Conservation (phyloP, 2,113 vertebrate genomes). For the Etheostoma cragini region DNA sequence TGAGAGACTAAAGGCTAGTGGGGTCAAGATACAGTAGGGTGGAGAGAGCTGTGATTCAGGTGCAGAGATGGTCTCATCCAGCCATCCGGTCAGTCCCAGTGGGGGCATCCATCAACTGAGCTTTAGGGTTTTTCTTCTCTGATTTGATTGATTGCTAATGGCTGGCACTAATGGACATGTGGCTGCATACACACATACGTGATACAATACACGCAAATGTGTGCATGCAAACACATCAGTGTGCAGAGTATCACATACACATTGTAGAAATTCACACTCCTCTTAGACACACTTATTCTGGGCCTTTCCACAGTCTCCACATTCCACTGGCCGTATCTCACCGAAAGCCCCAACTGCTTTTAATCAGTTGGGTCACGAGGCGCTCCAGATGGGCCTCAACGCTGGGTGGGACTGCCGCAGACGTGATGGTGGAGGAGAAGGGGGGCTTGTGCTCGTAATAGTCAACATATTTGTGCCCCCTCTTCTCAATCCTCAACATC, state of each 20-base stretch:
- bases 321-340: constrained; percentile 83
- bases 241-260: constrained; percentile 35
- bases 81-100: constrained; percentile 36
- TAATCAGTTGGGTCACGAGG: constrained; percentile 85
- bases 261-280: constrained; percentile 52
- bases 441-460: constrained; percentile 69
- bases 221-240: constrained; percentile 31
- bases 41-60: constrained; percentile 42
- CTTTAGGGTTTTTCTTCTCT: constrained; percentile 33
- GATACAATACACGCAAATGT: constrained; percentile 17
- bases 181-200: constrained; percentile 32
- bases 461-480: constrained; percentile 81
- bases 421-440: constrained; percentile 45
- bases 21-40: constrained; percentile 34
- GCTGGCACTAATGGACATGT: constrained; percentile 52
- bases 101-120: constrained; percentile 63
- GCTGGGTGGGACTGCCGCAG: constrained; percentile 77
- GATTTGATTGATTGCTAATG: constrained; percentile 65
- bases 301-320: constrained; percentile 75
- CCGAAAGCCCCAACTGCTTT: constrained; percentile 82
- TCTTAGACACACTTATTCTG: constrained; percentile 61
- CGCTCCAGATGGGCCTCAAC: constrained; percentile 83
- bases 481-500: constrained; percentile 55
- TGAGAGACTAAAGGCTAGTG: constrained; percentile 45
- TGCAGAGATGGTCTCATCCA: constrained; percentile 51